phyloP scores from a whole-genome alignment of 1,140 invertebrate genomes.

The Coptotermes formosanus region DNA sequence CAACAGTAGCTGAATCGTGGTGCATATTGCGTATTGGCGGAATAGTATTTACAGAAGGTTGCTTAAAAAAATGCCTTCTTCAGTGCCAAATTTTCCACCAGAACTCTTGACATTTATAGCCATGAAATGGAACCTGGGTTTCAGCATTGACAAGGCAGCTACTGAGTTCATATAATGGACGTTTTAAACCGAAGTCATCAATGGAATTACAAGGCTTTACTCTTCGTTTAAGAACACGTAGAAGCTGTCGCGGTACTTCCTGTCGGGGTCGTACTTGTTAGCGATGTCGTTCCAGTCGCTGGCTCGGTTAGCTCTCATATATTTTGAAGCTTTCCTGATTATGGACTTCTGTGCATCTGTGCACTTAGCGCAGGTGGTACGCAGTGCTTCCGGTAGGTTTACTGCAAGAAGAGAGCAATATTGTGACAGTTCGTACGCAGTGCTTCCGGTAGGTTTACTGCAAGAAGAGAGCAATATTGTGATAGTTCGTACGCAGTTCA shows the following conservation, averaged over 20 bases:
- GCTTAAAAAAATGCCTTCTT: no score
- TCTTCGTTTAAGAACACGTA: slow-evolving; percentile 23
- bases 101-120: no score
- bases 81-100: no score
- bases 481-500: not conserved
- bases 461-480: not conserved
- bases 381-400: slow-evolving; percentile 33
- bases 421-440: not conserved
- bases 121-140: no score
- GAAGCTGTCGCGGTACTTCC: slow-evolving; percentile 23
- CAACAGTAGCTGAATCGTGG: no score
- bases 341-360: slow-evolving; percentile 31
- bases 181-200: no score
- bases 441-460: not conserved
- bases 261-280: slow-evolving; percentile 34
- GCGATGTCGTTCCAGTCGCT: slow-evolving; percentile 31
- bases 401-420: slow-evolving; percentile 25
- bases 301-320: slow-evolving; percentile 30
- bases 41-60: no score
- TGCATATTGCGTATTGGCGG: no score
- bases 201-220: not conserved
- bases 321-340: slow-evolving; percentile 18
- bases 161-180: no score
- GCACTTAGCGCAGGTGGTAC: slow-evolving; percentile 34
- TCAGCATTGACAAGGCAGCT: no score